Conservation (phyloP, 1,140 invertebrate species). For the Triops longicaudatus region DNA sequence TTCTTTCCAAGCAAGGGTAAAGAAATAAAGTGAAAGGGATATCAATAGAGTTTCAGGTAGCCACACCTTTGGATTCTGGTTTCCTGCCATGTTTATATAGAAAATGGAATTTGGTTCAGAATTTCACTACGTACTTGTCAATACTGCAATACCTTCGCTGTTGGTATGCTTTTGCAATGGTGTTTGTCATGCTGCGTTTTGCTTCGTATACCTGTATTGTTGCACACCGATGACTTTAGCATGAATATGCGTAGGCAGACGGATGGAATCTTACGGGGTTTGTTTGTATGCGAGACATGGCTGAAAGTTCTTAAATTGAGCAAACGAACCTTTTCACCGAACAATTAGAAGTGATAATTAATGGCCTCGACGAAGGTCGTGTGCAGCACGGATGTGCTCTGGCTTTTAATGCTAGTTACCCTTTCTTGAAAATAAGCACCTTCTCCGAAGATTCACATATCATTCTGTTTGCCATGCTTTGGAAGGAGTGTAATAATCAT, state of each 20-base stretch:
- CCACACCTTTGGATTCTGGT: not conserved
- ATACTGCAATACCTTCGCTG: no score
- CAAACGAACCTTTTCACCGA: not conserved
- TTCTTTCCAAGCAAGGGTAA: not conserved
- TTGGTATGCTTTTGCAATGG: no score
- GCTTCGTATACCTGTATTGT: not conserved
- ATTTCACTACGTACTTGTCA: not conserved
- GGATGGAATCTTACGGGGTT: no score
- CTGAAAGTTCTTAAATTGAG: not conserved
- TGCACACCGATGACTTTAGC: not conserved
- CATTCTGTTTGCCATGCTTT: no score
- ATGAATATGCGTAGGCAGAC: not conserved
- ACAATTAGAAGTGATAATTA: not conserved
- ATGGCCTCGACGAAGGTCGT: not conserved
- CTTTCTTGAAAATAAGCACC: not conserved
- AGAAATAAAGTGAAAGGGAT: slow-evolving; percentile 5
- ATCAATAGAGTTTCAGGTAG: not conserved
- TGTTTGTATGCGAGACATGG: not conserved
- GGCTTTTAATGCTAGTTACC: not conserved
- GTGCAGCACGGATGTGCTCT: not conserved
- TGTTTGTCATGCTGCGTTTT: no score
- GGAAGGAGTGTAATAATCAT: no score
- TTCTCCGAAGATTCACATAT: not conserved
- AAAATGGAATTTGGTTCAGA: not conserved
- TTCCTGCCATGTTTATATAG: not conserved